phyloP scores from a whole-genome alignment of 2,888 invertebrate genomes.

The Taphrorychus bicolor region DNA sequence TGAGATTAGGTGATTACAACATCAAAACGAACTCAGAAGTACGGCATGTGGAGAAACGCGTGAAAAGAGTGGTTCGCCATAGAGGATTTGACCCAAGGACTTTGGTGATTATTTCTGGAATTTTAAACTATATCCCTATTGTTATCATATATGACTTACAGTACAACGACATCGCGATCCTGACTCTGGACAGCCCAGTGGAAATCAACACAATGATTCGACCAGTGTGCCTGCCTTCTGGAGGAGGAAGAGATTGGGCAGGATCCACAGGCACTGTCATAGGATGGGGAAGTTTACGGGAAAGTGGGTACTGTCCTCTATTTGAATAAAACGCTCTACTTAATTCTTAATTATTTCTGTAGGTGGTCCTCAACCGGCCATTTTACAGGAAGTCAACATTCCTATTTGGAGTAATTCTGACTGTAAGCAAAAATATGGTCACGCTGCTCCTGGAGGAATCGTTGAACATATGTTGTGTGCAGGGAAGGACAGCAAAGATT shows the following conservation, averaged over 20 bases:
- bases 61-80: slow-evolving; percentile 85
- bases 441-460: slow-evolving; percentile 88
- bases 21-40: slow-evolving; percentile 79
- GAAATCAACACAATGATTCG: slow-evolving; percentile 74
- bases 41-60: slow-evolving; percentile 77
- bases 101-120: slow-evolving; percentile 57
- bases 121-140: too few relatives aligned
- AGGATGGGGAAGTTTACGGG: slow-evolving; percentile 87
- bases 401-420: slow-evolving; percentile 83
- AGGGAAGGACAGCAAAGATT: slow-evolving; percentile 83
- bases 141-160: too few relatives aligned
- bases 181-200: slow-evolving; percentile 81
- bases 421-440: slow-evolving; percentile 81
- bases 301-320: slow-evolving; percentile 67
- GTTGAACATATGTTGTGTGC: slow-evolving; percentile 89
- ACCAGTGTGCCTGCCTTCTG: slow-evolving; percentile 77
- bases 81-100: slow-evolving; percentile 84
- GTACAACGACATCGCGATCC: slow-evolving; percentile 85
- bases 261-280: slow-evolving; percentile 81
- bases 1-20: slow-evolving; percentile 83
- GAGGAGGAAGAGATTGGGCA: slow-evolving; percentile 64
- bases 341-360: too few relatives aligned
- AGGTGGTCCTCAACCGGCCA: slow-evolving; percentile 84
- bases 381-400: slow-evolving; percentile 83
- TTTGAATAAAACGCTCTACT: too few relatives aligned